Percentiles rank a stretch among this genome's conserved stretches.
phyloP scores from a whole-genome alignment of 2,797 vertebrate genomes.

The Danio kyathit region DNA sequence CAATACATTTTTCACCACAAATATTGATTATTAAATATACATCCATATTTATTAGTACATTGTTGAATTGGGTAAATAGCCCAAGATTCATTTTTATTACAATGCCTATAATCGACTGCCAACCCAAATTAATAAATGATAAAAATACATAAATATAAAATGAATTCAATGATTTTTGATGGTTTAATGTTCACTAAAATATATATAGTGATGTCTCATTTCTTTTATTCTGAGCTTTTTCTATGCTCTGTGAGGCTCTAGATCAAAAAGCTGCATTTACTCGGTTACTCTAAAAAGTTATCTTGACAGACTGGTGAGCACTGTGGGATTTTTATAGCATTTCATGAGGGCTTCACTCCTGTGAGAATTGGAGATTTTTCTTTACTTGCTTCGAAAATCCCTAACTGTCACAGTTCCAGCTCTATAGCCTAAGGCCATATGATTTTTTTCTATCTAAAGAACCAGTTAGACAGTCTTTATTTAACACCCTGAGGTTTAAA shows the following conservation, averaged over 20 bases:
- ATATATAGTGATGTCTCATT: background rate
- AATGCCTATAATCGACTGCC: background rate
- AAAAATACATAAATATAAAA: no score
- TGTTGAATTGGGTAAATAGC: background rate
- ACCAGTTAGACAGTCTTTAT: conserved; percentile 20
- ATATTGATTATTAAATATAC: background rate
- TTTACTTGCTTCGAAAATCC: conserved; percentile 46
- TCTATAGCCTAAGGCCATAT: conserved; percentile 45
- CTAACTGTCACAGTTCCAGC: conserved; percentile 46
- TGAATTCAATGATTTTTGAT: background rate
- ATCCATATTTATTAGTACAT: background rate
- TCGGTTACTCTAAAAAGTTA: background rate
- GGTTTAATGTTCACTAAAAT: background rate
- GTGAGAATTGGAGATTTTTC: conserved; percentile 6
- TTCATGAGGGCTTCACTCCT: background rate
- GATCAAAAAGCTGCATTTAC: conserved; percentile 23
- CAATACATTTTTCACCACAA: background rate
- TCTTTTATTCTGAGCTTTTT: background rate
- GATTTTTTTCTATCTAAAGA: conserved; percentile 23
- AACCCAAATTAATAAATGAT: background rate
- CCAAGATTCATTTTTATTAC: background rate
- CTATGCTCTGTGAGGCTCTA: background rate
- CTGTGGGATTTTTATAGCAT: conserved; percentile 7
- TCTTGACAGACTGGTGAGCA: background rate
- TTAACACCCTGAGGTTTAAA: conserved; percentile 41